Evolutionary conservation across 2,888 invertebrate genomes (phyloP), one percentile per base, ranked within the genome.

Genomic region (Drosophila helvetica): DNA sequence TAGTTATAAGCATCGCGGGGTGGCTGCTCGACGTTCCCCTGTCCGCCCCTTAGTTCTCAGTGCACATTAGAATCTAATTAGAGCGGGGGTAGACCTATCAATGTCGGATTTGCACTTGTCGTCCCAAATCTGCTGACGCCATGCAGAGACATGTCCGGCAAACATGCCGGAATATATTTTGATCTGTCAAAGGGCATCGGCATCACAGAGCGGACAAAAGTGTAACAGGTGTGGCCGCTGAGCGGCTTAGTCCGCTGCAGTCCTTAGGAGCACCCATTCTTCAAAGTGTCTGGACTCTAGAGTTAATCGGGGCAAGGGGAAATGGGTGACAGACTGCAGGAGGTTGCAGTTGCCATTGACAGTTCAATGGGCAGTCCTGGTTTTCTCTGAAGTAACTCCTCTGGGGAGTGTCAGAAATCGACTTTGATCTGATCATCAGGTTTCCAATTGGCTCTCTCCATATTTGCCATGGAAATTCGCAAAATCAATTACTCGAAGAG

Each of bases 31-130:
- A 7, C 7, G 38, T 38, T 17, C 51, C 62, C 33, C 50, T 18
- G 25, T 52, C 76, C 60, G 72, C 75, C 69, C 69, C 48, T 65
- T 67, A 48, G 59, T 65, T 76, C 55, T 65, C 25, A 47, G 52
- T 75, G 75, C 78, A 85, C 75, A 90, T 89, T 89, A 86, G 89
- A 90, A 82, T 88, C 81, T 88, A 90, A 89, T 89, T 89, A 89
- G 88, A 71, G 73, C 65, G 68, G 65, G 59, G 52, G 46, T 60
- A 75, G 75, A 73, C 17, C 82, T 82, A 79, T 85, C 85, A 70
- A 74, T 74, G 84, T 74, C 78, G 75, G 74, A 68, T 72, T 70
- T 77, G 62, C 86, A 86, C 84, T 83, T 82, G 83, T 83, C 73
- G 76, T 62, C 66, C 48, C 74, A 82, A 89, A 86, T 88, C 89